phyloP scores from a whole-genome alignment of 64 coral and sea anemone genomes.

The Stichodactyla mertensii region DNA sequence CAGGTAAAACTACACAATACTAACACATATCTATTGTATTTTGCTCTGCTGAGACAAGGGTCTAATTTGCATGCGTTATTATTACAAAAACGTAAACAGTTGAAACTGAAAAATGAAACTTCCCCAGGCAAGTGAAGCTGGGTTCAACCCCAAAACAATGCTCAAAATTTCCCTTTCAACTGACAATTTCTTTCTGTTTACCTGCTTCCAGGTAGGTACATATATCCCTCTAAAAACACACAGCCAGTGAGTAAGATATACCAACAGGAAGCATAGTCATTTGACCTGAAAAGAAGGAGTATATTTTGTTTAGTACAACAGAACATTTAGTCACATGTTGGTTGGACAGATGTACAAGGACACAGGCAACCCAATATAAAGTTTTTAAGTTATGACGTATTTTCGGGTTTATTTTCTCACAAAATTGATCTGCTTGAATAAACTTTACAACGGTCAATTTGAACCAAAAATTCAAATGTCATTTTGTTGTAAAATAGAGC shows the following conservation, averaged over 20 bases:
- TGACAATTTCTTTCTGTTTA: slow-evolving; percentile 13
- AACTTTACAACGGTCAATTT: too few relatives aligned
- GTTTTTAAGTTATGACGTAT: too few relatives aligned
- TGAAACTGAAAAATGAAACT: background rate
- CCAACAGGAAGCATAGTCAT: slow-evolving; percentile 88
- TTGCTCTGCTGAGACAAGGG: background rate
- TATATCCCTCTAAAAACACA: slow-evolving; percentile 93
- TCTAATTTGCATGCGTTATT: background rate
- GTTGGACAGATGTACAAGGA: background rate
- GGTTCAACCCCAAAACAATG: background rate
- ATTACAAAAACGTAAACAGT: background rate
- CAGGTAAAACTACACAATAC: background rate
- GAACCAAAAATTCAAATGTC: too few relatives aligned
- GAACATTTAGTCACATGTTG: background rate
- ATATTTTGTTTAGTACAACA: background rate
- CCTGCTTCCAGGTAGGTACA: slow-evolving; percentile 99
- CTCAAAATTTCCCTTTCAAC: background rate
- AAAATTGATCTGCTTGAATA: too few relatives aligned
- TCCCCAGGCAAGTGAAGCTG: background rate
- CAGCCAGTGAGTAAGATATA: slow-evolving; percentile 96
- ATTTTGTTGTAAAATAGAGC: too few relatives aligned
- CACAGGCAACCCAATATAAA: background rate
- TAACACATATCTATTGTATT: background rate
- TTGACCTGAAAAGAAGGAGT: slow-evolving; percentile 43
- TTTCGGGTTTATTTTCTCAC: too few relatives aligned